Base-by-base conservation (phyloP, 2,113 vertebrate genomes). In the Aspidoscelis tigris region DNA sequence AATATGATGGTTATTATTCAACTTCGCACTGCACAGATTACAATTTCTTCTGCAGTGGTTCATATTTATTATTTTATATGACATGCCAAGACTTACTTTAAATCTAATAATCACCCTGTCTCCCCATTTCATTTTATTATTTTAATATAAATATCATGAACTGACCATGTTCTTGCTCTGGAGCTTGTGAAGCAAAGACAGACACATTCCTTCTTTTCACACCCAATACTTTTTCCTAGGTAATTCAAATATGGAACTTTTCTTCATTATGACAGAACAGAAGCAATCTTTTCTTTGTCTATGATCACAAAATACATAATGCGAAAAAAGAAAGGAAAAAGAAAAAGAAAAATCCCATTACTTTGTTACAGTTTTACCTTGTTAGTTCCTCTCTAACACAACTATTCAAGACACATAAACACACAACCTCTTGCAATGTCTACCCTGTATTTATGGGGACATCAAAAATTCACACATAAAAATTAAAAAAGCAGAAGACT, bases 61-160 rank as follows among this genome's bases (percentile, higher is more conserved):
- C 76, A 85, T 66, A 82, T 75, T 21, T 39, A 68, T 82, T 75
- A 21, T 74, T 78, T 69, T n/a, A 47, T 14, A 75, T 6, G n/a
- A 3, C 12, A 75, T 6, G n/a, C 3, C 41, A 85, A 41, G 14
- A 20, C 76, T 82, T 55, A 71, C 76, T 71, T 41, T 43, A 26
- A 41, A 50, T 16, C 55, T 61, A 53, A 50, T 50, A 5, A 20
- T 16, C n/a, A 72, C 20, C 7, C 14, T 16, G 22, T 2, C 50
- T 55, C 53, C 21, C 44, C 72, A 47, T 79, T 24, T 39, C 41
- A 64, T 39, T n/a, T 50, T 65, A 73, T 66, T 73, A 24, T 64
- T 77, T 66, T 58, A 86, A 86, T 53, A 77, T 66, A 68, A 65
- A 70, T n/a, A 53, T 39, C 22, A 11, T 21, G 12, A 69, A 47